These are phyloP conservation scores for Falco punctatus DNA, from an alignment of 2,113 vertebrate genomes.

Conservation along the genomic window DNA sequence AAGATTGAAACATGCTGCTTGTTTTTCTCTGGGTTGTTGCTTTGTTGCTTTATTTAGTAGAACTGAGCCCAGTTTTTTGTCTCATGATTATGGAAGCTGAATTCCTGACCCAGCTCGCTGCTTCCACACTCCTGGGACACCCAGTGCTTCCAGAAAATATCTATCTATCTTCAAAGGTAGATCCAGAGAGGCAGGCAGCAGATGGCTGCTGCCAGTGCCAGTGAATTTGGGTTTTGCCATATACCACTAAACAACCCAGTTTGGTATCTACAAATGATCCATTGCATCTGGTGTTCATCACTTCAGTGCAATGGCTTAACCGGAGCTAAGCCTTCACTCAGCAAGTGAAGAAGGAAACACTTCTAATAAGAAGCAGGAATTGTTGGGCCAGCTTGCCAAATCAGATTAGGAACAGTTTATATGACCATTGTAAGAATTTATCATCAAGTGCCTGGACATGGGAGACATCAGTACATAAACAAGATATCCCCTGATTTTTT, in stretches of 20 bases:
- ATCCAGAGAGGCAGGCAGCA: neutral
- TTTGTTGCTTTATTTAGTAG: neutral
- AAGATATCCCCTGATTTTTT: neutral
- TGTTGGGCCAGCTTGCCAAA: neutral
- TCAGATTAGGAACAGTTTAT: conserved; percentile 26
- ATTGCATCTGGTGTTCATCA: neutral
- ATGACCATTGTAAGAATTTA: neutral
- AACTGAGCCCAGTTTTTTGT: neutral
- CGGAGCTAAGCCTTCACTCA: neutral
- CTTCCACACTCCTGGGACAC: neutral
- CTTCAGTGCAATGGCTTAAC: neutral
- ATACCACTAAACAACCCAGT: neutral
- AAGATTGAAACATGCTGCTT: neutral
- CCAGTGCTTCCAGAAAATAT: neutral
- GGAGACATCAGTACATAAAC: neutral
- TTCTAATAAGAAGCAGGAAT: conserved; percentile 29
- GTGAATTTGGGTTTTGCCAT: neutral
- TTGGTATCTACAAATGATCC: neutral
- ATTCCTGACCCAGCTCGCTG: neutral
- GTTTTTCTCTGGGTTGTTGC: neutral
- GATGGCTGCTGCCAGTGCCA: neutral
- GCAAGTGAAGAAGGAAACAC: neutral
- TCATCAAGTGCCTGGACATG: neutral
- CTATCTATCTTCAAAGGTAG: neutral
- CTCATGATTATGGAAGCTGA: neutral